A percentile compares a stretch with the other conserved stretches of the same genome.
phyloP scores from a whole-genome alignment of 2,113 vertebrate genomes.

The Marmota flaviventris region DNA sequence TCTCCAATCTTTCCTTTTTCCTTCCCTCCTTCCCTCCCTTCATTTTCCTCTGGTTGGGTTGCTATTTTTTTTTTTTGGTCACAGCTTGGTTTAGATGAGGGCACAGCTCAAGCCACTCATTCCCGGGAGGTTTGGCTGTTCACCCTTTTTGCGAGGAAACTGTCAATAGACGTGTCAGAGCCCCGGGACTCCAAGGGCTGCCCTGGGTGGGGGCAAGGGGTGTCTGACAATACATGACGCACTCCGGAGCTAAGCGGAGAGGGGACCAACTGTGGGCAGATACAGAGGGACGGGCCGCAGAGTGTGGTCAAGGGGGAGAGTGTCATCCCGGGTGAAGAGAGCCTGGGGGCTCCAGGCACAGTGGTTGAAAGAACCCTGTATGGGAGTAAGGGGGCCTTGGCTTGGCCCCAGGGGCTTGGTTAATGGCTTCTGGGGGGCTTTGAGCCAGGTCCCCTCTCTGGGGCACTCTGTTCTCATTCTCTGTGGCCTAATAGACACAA shows the following conservation, averaged over 20 bases:
- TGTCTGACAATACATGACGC: no score
- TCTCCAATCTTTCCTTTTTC: not conserved
- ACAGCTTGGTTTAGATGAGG: not conserved
- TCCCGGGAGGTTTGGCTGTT: not conserved
- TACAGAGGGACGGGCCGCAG: fast-evolving
- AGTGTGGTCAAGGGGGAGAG: not conserved
- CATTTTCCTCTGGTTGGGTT: not conserved
- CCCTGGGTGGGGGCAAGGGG: not conserved
- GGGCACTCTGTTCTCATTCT: no score
- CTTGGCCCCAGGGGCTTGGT: not conserved
- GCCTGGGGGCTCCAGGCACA: not conserved
- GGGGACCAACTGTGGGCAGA: no score
- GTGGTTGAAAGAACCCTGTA: fast-evolving
- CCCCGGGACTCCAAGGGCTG: not conserved
- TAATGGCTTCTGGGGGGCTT: not conserved
- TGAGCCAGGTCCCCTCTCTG: not conserved
- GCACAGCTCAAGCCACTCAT: no score
- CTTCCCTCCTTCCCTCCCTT: not conserved
- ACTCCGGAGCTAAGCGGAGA: not conserved
- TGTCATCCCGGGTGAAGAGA: fast-evolving
- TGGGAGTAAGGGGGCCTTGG: not conserved
- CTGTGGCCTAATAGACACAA: not conserved
- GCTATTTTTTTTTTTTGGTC: no score
- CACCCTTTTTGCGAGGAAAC: not conserved
- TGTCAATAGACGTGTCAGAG: not conserved